Conservation (phyloP, 2,797 vertebrate genomes). For the Eidolon dupreanum region DNA sequence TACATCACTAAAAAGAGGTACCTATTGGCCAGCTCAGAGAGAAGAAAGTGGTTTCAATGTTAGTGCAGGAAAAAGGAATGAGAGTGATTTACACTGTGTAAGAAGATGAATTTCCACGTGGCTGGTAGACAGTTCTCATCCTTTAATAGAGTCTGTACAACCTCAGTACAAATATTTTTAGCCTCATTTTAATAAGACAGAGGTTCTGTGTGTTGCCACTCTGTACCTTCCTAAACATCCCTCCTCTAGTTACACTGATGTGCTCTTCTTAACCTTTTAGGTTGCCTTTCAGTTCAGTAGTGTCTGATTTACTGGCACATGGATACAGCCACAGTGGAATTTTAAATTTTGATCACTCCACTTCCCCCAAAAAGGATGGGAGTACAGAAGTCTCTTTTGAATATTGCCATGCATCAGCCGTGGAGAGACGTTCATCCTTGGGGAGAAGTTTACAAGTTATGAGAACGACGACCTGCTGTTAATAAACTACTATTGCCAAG, state of each 20-base stretch:
- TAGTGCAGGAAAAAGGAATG: not conserved
- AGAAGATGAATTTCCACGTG: slow-evolving; percentile 16
- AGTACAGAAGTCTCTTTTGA: not conserved
- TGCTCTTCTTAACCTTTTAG: not conserved
- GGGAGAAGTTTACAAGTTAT: not conserved
- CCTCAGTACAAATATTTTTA: not conserved
- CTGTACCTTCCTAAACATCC: not conserved
- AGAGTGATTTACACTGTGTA: not conserved
- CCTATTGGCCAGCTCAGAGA: not conserved
- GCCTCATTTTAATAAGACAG: not conserved
- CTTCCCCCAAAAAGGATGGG: not conserved
- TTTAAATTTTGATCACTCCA: not conserved
- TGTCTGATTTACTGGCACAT: not conserved
- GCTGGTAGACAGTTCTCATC: not conserved
- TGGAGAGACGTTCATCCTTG: not conserved
- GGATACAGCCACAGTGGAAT: not conserved
- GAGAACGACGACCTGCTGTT: not conserved
- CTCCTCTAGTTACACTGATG: not conserved
- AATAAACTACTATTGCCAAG: not conserved
- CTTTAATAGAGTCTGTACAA: not conserved
- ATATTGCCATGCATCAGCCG: not conserved
- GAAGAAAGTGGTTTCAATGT: not conserved
- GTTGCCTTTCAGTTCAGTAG: not conserved
- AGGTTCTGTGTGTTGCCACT: not conserved
- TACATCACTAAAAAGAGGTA: not conserved